Base-by-base conservation (phyloP, 2,888 invertebrate genomes). In the Amblyjoppa proteus region DNA sequence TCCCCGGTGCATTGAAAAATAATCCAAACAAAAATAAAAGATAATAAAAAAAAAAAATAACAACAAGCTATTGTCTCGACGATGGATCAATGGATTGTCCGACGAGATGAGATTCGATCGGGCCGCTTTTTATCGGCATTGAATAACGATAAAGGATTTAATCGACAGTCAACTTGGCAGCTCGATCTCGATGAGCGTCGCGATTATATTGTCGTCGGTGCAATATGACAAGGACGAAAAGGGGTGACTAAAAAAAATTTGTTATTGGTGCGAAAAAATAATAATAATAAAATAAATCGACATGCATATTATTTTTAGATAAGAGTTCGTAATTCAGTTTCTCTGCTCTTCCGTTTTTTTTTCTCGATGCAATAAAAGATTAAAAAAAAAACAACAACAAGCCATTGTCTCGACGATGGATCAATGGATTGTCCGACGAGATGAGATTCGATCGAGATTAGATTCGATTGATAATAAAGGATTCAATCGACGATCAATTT, bases 381-480 rank as follows among this genome's bases (percentile, higher is more conserved):
- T n/a, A n/a, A n/a, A n/a, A 51, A 16, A 70, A 64, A 56, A 77
- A 45, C 66, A 77, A 49, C 25, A 61, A 11, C 7, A 7, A 41
- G 41, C 20, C 34, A 69, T 76, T 53, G 20, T 31, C 71, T 56
- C 25, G 34, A 76, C 64, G 51, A 82, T 76, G 20, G 20, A 45
- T 66, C 45, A 68, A 77, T 70, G 82, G 41, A 73, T 73, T 45
- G 45, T 61, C n/a, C 49, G 28, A 11, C 5, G n/a, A 58, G 56
- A 49, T 25, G 83, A 82, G 73, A 78, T 68, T 83, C 28, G 73
- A 78, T 74, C 77, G 28, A 51, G 13, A 25, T 78, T 74, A 58
- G 49, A 69, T 25, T 34, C 56, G 3, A 78, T 51, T 45, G 51
- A 49, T 56, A 68, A 68, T 66, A 78, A 69, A 53, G 38, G 66